Percentiles rank a stretch among this genome's conserved stretches.
Evolutionary conservation across 2,888 invertebrate genomes (phyloP).

Genomic region (Meghimatium bilineatum): DNA sequence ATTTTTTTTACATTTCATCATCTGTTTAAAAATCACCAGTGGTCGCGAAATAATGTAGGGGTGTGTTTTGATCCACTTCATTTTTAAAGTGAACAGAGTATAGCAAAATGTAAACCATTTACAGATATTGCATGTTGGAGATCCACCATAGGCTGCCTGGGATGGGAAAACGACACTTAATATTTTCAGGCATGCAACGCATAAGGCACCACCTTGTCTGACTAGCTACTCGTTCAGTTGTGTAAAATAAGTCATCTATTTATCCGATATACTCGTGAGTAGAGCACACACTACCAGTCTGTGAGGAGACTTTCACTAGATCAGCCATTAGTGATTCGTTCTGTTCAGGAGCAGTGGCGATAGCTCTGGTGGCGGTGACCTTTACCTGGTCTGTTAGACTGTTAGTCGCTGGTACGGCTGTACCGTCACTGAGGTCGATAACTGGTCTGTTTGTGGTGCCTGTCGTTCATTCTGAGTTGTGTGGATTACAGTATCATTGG

Average conservation of each 20-base stretch:
- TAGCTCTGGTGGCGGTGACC: not conserved
- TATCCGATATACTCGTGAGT: not conserved
- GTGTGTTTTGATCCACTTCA: no score
- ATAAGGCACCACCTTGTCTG: not conserved
- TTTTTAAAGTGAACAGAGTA: no score
- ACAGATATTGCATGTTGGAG: no score
- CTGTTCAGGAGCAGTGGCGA: not conserved
- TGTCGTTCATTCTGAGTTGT: not conserved
- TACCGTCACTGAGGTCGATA: slow-evolving; percentile 14
- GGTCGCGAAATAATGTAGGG: no score
- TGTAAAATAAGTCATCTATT: not conserved
- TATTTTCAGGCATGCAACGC: no score
- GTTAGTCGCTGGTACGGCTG: not conserved
- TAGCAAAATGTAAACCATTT: no score
- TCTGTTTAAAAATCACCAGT: no score
- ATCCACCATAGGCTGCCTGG: no score
- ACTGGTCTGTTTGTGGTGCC: not conserved
- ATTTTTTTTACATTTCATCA: no score
- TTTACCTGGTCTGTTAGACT: not conserved
- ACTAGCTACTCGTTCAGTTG: not conserved
- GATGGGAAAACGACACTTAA: no score
- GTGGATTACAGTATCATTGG: not conserved
- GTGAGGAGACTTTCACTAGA: not conserved
- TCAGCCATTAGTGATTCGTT: not conserved
- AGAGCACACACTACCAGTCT: not conserved